A percentile compares a stretch with the other conserved stretches of the same genome.
These are phyloP conservation scores for Lottia scabra DNA, from an alignment of 2,888 invertebrate species.

Conservation along the genomic window DNA sequence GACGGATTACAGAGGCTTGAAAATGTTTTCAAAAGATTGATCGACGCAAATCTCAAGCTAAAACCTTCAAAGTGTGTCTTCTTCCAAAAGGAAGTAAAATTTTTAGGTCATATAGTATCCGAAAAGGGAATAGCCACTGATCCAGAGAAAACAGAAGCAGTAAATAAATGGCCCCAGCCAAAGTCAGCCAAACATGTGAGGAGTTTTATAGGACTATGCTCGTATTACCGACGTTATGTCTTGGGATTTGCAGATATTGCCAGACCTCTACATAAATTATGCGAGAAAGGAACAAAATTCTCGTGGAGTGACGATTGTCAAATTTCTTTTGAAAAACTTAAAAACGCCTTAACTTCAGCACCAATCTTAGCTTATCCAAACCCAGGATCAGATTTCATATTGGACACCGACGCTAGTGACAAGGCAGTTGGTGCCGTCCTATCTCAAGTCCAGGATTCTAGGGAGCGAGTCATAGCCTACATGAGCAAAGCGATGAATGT, in stretches of 20 bases:
- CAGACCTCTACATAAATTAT: neutral
- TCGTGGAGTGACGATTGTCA: neutral
- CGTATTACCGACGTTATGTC: neutral
- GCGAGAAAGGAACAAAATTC: neutral
- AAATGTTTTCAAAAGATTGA: neutral
- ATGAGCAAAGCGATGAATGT: slow-evolving; percentile 12
- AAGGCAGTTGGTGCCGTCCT: neutral
- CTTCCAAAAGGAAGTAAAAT: neutral
- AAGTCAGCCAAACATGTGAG: neutral
- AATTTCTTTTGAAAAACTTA: neutral
- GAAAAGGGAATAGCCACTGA: neutral
- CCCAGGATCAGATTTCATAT: neutral
- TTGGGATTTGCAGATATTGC: neutral
- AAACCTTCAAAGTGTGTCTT: neutral
- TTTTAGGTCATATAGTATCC: neutral
- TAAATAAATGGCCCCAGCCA: neutral
- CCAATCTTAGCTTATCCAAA: neutral
- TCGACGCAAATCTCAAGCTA: neutral
- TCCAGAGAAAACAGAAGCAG: neutral
- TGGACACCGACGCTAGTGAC: neutral
- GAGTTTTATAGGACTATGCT: neutral
- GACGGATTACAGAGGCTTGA: neutral
- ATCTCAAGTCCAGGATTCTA: neutral
- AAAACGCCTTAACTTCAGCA: neutral
- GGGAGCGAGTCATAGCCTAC: slow-evolving; percentile 8